Evolutionary conservation across 2,113 vertebrate species (phyloP).

Genomic region (Grammomys dolichurus): DNA sequence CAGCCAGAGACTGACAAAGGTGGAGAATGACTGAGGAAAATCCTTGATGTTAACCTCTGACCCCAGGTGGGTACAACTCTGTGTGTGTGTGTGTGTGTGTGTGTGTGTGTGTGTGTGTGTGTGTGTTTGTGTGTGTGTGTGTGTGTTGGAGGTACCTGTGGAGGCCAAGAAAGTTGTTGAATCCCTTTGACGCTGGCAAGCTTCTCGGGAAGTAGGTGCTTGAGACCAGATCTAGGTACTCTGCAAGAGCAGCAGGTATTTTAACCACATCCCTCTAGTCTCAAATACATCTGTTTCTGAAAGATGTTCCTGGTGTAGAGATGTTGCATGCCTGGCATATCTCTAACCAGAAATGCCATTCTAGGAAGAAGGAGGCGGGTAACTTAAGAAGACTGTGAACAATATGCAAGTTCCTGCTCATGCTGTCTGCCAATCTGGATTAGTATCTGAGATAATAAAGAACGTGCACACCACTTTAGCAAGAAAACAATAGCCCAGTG

Average conservation of each 20-base stretch:
- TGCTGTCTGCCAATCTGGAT: neutral
- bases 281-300: neutral
- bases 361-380: neutral
- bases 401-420: neutral
- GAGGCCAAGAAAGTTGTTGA: neutral
- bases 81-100: neutral
- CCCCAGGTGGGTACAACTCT: neutral
- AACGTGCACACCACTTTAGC: neutral
- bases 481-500: neutral
- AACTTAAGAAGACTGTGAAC: neutral
- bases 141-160: neutral
- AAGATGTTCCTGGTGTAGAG: conserved; percentile 10
- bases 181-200: neutral
- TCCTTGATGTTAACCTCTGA: neutral
- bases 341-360: neutral
- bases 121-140: neutral
- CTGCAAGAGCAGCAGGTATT: neutral
- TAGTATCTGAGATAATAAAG: neutral
- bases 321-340: neutral
- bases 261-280: neutral
- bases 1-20: neutral
- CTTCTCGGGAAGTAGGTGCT: neutral
- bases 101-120: neutral
- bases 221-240: neutral
- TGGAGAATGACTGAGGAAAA: neutral